A percentile compares a stretch with the other conserved stretches of the same genome.
Evolutionary conservation across 1,140 invertebrate species (phyloP).

Genomic region (Anoplophora glabripennis): DNA sequence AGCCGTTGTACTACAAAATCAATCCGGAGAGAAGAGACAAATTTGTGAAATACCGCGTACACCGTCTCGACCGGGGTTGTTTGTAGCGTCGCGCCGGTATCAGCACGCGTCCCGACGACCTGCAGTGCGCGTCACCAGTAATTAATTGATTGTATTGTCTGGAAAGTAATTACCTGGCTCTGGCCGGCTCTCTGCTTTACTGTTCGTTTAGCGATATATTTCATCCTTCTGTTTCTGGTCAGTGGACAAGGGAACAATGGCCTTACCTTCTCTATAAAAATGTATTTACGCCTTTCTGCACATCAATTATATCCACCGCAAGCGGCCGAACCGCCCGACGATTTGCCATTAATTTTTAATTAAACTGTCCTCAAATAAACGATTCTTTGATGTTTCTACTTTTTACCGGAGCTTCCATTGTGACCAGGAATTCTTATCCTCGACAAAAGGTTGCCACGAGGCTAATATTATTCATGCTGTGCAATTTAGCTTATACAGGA

Average conservation of each 20-base stretch:
- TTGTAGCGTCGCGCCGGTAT: constrained; percentile 17
- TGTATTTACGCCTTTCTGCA: constrained; percentile 36
- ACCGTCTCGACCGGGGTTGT: no score
- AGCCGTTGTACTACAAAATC: no score
- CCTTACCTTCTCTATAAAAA: constrained; percentile 34
- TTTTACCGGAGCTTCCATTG: background rate
- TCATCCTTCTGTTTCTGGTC: constrained; percentile 46
- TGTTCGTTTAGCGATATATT: constrained; percentile 41
- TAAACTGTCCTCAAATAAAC: constrained; percentile 20
- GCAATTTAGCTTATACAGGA: no score
- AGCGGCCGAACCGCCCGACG: constrained; percentile 8
- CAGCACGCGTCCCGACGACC: constrained; percentile 41
- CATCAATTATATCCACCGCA: constrained; percentile 20
- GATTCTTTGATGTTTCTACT: constrained; percentile 3
- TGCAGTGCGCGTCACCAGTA: constrained; percentile 44
- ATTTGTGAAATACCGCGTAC: no score
- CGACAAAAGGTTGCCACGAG: no score
- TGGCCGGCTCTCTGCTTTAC: constrained; percentile 28
- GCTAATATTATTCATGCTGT: no score
- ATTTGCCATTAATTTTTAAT: constrained; percentile 35
- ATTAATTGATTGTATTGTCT: constrained; percentile 50
- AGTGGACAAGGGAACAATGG: constrained; percentile 41
- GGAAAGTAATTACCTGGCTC: constrained; percentile 49
- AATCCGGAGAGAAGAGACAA: no score
- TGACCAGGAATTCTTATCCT: no score